These are phyloP conservation scores for Nettapus auritus DNA, from an alignment of 2,113 vertebrate species.

Conservation along the genomic window DNA sequence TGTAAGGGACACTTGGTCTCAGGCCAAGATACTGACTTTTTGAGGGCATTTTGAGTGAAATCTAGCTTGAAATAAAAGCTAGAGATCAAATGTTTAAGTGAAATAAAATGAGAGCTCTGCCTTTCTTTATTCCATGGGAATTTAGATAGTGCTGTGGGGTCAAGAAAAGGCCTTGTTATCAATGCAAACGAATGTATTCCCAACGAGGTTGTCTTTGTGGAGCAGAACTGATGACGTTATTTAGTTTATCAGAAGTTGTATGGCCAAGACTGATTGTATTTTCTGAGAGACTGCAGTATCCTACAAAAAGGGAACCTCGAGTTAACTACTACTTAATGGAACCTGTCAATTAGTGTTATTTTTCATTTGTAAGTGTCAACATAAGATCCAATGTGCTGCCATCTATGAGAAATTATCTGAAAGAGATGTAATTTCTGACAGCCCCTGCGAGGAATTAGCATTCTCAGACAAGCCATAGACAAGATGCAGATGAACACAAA, in stretches of 20 bases:
- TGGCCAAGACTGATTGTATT: neutral
- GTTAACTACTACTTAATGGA: slow-evolving; percentile 65
- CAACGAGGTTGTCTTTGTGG: neutral
- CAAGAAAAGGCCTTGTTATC: neutral
- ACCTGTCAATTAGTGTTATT: slow-evolving; percentile 80
- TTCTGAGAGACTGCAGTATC: slow-evolving; percentile 32
- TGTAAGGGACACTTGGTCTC: neutral
- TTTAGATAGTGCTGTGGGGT: neutral
- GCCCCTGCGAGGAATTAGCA: slow-evolving; percentile 94
- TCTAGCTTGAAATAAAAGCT: neutral
- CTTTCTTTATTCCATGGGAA: neutral
- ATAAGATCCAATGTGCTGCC: slow-evolving; percentile 81
- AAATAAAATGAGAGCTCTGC: neutral
- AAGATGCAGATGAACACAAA: slow-evolving; percentile 99
- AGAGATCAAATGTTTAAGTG: neutral
- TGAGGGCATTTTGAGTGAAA: neutral
- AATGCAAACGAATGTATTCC: neutral
- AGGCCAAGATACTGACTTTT: neutral
- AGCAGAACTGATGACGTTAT: neutral
- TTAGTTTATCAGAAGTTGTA: neutral
- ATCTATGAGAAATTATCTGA: slow-evolving; percentile 80
- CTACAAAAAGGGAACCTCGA: slow-evolving; percentile 69
- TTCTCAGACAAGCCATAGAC: slow-evolving; percentile 99
- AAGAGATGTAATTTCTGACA: slow-evolving; percentile 82
- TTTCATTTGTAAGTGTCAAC: slow-evolving; percentile 81